These are phyloP conservation scores for Eupeodes latifasciatus DNA, from an alignment of 2,888 invertebrate genomes.

Conservation along the genomic window DNA sequence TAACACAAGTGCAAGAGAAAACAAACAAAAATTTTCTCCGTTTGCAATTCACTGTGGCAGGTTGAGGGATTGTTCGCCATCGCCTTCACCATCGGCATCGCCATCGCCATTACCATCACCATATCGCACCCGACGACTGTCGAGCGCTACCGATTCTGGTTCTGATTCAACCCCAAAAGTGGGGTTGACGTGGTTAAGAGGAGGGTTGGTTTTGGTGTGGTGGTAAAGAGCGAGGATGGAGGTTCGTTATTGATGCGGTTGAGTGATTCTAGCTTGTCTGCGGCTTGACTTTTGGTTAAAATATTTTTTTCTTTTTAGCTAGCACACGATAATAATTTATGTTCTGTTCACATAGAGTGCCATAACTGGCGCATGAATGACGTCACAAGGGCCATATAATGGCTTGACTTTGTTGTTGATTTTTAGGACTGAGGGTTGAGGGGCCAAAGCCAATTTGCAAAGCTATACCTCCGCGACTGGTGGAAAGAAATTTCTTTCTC, in stretches of 20 bases:
- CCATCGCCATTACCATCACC: neutral
- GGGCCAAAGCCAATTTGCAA: slow-evolving; percentile 66
- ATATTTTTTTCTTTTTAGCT: slow-evolving; percentile 49
- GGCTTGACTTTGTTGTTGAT: neutral
- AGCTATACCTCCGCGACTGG: neutral
- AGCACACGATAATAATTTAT: slow-evolving; percentile 42
- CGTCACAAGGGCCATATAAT: slow-evolving; percentile 32
- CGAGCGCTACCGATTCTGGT: neutral
- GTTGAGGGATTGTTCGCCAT: slow-evolving; percentile 4
- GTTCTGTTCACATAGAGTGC: slow-evolving; percentile 51
- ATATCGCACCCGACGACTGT: too few species aligned
- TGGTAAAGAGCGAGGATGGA: neutral
- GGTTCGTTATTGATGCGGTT: slow-evolving; percentile 51
- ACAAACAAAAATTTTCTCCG: slow-evolving; percentile 53
- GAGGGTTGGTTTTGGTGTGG: neutral
- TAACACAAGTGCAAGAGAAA: slow-evolving; percentile 42
- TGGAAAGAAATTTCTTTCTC: slow-evolving; percentile 40
- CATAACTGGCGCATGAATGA: slow-evolving; percentile 49
- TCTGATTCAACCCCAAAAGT: slow-evolving; percentile 44
- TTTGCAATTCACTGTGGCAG: slow-evolving; percentile 24
- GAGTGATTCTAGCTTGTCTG: slow-evolving; percentile 70
- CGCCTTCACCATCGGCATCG: neutral
- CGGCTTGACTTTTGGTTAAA: slow-evolving; percentile 61
- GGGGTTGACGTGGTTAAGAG: neutral
- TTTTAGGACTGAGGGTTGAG: neutral